Percentiles rank a stretch among this genome's conserved stretches.
Conservation (phyloP, 2,888 invertebrate species). For the Melanostoma scalare region DNA sequence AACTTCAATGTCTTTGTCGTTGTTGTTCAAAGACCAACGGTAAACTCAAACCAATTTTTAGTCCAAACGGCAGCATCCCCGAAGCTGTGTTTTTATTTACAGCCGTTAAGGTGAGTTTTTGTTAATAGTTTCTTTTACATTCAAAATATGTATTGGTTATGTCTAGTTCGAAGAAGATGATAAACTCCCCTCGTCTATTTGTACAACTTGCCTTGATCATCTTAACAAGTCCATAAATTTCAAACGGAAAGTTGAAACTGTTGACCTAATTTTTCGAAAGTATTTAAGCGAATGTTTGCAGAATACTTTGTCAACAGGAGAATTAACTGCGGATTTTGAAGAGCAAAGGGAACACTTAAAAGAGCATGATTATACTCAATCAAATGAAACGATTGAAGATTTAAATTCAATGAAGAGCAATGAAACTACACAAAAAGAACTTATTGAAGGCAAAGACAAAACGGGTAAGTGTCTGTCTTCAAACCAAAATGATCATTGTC, state of each 20-base stretch:
- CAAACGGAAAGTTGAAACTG: conserved; percentile 32
- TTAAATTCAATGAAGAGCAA: background rate
- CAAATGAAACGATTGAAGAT: background rate
- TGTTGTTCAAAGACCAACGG: conserved; percentile 37
- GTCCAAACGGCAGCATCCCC: conserved; percentile 35
- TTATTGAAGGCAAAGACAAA: background rate
- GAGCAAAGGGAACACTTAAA: background rate
- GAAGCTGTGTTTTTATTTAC: conserved; percentile 46
- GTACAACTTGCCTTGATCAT: conserved; percentile 27
- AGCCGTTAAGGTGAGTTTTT: conserved; percentile 35
- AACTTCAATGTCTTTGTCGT: conserved; percentile 29
- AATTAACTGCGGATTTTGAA: background rate
- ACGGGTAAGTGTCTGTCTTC: no score
- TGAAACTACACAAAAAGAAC: background rate
- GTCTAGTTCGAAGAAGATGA: conserved; percentile 27
- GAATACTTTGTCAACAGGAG: background rate
- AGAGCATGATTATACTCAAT: conserved; percentile 13
- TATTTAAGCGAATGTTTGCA: background rate
- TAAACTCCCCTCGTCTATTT: conserved; percentile 28
- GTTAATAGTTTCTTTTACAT: no score
- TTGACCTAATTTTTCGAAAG: conserved; percentile 7
- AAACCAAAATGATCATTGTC: no score
- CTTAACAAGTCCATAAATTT: conserved; percentile 27
- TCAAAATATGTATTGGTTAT: background rate
- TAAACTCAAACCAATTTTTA: conserved; percentile 51